Percentiles rank a stretch among this genome's conserved stretches.
Evolutionary conservation across 2,113 vertebrate genomes (phyloP).

Genomic region (Brachypteracias leptosomus): DNA sequence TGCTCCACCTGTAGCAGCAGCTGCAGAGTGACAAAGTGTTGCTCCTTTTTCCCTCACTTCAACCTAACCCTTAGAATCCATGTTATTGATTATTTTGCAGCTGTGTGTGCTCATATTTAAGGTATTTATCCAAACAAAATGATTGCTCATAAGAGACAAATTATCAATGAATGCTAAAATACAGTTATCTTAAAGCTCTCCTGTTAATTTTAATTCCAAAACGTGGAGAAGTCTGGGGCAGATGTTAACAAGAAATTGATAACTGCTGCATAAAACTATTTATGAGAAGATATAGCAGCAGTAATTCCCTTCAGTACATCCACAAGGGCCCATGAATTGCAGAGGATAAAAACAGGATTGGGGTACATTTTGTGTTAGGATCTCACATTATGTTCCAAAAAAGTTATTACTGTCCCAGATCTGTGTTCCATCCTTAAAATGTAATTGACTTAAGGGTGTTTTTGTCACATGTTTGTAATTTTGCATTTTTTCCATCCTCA

Average conservation of each 20-base stretch:
- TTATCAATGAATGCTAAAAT: neutral
- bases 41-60: neutral
- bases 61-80: neutral
- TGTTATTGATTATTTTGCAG: neutral
- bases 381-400: neutral
- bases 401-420: neutral
- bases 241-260: neutral
- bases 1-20: neutral
- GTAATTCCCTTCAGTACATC: neutral
- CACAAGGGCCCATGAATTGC: neutral
- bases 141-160: neutral
- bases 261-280: neutral
- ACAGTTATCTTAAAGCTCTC: neutral
- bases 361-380: neutral
- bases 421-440: neutral
- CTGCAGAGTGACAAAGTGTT: neutral
- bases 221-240: neutral
- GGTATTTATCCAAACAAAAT: neutral
- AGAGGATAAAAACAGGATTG: neutral
- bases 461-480: neutral
- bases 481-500: neutral
- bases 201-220: neutral
- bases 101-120: neutral
- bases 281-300: neutral
- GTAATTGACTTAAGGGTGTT: neutral